These are phyloP conservation scores for Neuroterus valhalla DNA, from an alignment of 1,140 invertebrate genomes.

Conservation along the genomic window DNA sequence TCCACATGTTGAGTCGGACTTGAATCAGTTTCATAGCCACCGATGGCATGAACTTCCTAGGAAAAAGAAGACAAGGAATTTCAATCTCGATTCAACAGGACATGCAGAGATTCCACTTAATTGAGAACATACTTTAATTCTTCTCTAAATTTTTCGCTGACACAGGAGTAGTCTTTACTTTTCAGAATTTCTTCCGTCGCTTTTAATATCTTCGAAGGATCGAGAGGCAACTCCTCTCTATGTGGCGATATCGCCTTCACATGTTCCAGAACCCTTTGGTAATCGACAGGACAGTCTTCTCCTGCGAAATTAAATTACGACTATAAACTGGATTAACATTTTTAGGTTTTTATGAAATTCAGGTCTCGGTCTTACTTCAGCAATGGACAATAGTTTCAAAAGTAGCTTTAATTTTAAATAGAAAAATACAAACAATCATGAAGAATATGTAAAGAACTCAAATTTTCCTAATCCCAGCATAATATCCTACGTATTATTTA, in stretches of 20 bases:
- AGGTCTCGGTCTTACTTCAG: too few relatives aligned
- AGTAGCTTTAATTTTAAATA: too few relatives aligned
- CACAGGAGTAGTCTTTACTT: conserved; percentile 76
- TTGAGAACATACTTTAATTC: conserved; percentile 82
- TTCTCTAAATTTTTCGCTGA: conserved; percentile 85
- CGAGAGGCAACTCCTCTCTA: conserved; percentile 82
- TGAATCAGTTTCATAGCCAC: conserved; percentile 76
- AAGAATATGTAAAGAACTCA: too few relatives aligned
- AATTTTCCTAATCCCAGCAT: too few relatives aligned
- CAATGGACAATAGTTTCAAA: too few relatives aligned
- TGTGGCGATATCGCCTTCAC: conserved; percentile 83
- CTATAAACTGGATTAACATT: conserved; percentile 23
- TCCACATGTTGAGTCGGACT: conserved; percentile 63
- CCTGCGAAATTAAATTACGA: conserved; percentile 67
- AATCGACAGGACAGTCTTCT: conserved; percentile 91
- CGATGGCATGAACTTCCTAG: conserved; percentile 76
- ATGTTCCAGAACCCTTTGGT: conserved; percentile 87
- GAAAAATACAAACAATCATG: too few relatives aligned
- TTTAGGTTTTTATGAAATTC: conserved; percentile 28
- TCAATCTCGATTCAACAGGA: too few relatives aligned
- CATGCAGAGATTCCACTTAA: too few relatives aligned
- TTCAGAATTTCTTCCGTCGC: conserved; percentile 81
- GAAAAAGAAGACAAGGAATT: conserved; percentile 47
- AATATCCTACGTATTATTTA: too few relatives aligned
- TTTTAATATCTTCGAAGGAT: conserved; percentile 73